A percentile compares a stretch with the other conserved stretches of the same genome.
phyloP scores from a whole-genome alignment of 2,797 vertebrate species.

The Pterois miles region DNA sequence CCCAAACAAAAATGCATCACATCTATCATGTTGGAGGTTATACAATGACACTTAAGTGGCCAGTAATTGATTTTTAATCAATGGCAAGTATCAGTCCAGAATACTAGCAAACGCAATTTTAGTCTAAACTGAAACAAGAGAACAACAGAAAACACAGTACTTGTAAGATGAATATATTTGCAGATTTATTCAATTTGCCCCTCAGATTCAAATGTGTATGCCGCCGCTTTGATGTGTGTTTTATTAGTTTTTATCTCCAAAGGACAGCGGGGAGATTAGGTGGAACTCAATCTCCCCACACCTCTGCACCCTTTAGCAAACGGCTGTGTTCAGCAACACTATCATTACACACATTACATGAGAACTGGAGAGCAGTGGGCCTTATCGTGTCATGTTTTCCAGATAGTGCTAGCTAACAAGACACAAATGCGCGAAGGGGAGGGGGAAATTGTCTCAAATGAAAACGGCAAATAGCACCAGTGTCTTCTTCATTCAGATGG shows the following conservation, averaged over 20 bases:
- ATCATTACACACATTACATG: slow-evolving; percentile 47
- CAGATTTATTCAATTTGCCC: neutral
- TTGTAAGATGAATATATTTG: neutral
- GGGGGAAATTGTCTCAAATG: slow-evolving; percentile 22
- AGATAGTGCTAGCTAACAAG: slow-evolving; percentile 54
- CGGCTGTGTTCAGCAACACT: slow-evolving; percentile 31
- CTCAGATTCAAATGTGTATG: neutral
- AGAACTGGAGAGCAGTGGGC: slow-evolving; percentile 11
- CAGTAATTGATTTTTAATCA: slow-evolving; percentile 25
- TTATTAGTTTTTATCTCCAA: slow-evolving; percentile 57
- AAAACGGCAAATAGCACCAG: slow-evolving; percentile 38
- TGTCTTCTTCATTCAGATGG: slow-evolving; percentile 9
- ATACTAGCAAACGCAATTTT: neutral
- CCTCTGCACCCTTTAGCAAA: slow-evolving; percentile 37
- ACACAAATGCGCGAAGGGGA: slow-evolving; percentile 34
- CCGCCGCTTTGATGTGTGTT: slow-evolving; percentile 32
- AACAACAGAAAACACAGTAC: neutral
- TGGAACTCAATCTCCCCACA: slow-evolving; percentile 27
- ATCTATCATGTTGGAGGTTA: slow-evolving; percentile 29
- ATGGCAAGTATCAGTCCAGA: neutral
- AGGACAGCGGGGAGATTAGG: slow-evolving; percentile 37
- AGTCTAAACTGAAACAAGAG: neutral
- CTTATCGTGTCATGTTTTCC: slow-evolving; percentile 58
- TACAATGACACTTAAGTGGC: slow-evolving; percentile 10
- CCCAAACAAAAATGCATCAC: slow-evolving; percentile 9